Conservation (phyloP, 2,888 invertebrate genomes). For the Heliconius hortense region DNA sequence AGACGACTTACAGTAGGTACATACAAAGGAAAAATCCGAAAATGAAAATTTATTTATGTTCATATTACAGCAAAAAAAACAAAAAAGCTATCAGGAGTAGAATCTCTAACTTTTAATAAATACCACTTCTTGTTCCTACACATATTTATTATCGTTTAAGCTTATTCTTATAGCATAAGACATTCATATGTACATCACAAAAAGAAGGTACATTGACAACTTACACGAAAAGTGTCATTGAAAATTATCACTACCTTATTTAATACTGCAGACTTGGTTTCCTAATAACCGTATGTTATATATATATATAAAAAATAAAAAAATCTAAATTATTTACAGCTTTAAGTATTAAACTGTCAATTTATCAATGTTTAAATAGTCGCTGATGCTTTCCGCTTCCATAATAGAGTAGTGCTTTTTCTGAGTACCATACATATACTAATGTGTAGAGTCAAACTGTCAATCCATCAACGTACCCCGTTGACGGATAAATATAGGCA, state of each 20-base stretch:
- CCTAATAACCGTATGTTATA: neutral
- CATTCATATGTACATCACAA: too few relatives aligned
- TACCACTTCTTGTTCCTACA: too few relatives aligned
- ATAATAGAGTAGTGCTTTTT: neutral
- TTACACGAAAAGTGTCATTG: neutral
- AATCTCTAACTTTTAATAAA: too few relatives aligned
- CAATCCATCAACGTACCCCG: slow-evolving; percentile 10
- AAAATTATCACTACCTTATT: too few relatives aligned
- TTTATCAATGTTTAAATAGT: slow-evolving; percentile 7
- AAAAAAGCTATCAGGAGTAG: too few relatives aligned
- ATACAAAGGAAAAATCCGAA: too few relatives aligned
- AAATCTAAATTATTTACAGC: neutral
- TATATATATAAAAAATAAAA: neutral
- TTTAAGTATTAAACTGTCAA: slow-evolving; percentile 11
- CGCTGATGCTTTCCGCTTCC: slow-evolving; percentile 6
- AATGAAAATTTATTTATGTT: too few relatives aligned
- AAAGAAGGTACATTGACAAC: neutral
- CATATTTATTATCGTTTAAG: too few relatives aligned
- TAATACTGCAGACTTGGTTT: too few relatives aligned
- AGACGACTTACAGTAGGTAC: too few relatives aligned
- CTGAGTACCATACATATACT: neutral
- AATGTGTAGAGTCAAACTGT: slow-evolving; percentile 21
- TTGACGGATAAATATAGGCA: slow-evolving; percentile 25
- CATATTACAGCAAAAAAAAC: too few relatives aligned
- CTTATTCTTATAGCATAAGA: too few relatives aligned